A percentile compares a stretch with the other conserved stretches of the same genome.
Conservation (phyloP, 1,140 invertebrate genomes). For the Phortica variegata region DNA sequence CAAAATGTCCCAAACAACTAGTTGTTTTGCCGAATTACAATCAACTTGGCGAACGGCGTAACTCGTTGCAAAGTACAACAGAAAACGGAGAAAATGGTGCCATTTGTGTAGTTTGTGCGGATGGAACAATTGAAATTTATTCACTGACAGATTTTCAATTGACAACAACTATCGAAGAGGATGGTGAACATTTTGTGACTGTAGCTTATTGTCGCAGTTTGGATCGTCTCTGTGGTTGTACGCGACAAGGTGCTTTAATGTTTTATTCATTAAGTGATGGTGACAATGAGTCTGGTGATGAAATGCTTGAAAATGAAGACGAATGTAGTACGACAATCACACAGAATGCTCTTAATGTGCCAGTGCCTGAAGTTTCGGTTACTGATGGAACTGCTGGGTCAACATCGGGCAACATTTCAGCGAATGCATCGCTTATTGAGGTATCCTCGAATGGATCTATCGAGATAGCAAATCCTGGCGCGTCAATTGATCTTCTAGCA, state of each 20-base stretch:
- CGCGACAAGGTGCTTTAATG: slow-evolving; percentile 74
- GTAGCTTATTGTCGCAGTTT: slow-evolving; percentile 78
- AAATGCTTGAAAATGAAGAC: slow-evolving; percentile 67
- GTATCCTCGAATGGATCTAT: slow-evolving; percentile 1
- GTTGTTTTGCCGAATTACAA: slow-evolving; percentile 63
- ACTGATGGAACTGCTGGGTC: slow-evolving; percentile 4
- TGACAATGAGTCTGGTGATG: slow-evolving; percentile 69
- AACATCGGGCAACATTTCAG: neutral
- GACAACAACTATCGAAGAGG: slow-evolving; percentile 65
- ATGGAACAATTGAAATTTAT: slow-evolving; percentile 70
- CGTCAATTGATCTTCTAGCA: slow-evolving; percentile 11
- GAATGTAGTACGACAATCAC: slow-evolving; percentile 55
- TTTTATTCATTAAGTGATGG: slow-evolving; percentile 76
- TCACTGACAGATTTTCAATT: slow-evolving; percentile 66
- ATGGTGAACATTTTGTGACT: slow-evolving; percentile 71
- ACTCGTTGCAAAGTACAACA: slow-evolving; percentile 7
- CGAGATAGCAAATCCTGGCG: too few species aligned
- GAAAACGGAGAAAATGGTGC: slow-evolving; percentile 45
- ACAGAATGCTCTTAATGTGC: slow-evolving; percentile 29
- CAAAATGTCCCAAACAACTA: slow-evolving; percentile 68
- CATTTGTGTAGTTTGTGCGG: slow-evolving; percentile 64
- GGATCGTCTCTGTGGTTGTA: slow-evolving; percentile 81
- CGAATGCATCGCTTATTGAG: neutral
- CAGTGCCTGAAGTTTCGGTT: slow-evolving; percentile 34
- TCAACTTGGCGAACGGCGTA: too few species aligned